These are phyloP conservation scores for Trichomalopsis sarcophagae DNA, from an alignment of 1,140 invertebrate species.

Conservation along the genomic window DNA sequence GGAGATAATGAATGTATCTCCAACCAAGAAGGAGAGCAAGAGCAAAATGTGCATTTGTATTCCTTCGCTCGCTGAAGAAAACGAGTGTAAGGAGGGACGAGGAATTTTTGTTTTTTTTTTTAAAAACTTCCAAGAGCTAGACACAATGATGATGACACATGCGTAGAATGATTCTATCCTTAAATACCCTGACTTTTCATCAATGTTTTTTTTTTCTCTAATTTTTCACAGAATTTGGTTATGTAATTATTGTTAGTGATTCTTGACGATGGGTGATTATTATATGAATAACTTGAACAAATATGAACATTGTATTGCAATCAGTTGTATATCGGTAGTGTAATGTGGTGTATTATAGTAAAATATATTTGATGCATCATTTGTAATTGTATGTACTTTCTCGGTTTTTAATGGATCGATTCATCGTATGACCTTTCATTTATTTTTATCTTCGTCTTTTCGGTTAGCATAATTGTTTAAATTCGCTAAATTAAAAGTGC, in stretches of 20 bases:
- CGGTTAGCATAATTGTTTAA: background rate
- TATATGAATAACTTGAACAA: slow-evolving; percentile 17
- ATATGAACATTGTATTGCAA: slow-evolving; percentile 25
- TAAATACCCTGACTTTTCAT: background rate
- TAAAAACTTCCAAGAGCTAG: slow-evolving; percentile 25
- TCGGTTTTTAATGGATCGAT: slow-evolving; percentile 10
- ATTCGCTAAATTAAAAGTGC: background rate
- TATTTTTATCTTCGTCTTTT: slow-evolving; percentile 14
- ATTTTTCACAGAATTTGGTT: slow-evolving; percentile 10
- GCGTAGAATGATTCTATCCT: slow-evolving; percentile 18
- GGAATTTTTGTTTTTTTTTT: slow-evolving; percentile 15
- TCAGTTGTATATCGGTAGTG: slow-evolving; percentile 3
- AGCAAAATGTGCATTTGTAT: slow-evolving; percentile 32
- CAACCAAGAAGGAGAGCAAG: background rate
- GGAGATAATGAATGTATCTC: background rate
- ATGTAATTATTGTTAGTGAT: slow-evolving; percentile 36
- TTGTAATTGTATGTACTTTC: slow-evolving; percentile 37
- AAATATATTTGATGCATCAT: slow-evolving; percentile 22
- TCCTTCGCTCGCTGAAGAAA: background rate
- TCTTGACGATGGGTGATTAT: slow-evolving; percentile 14
- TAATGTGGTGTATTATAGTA: slow-evolving; percentile 24
- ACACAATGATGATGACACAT: background rate
- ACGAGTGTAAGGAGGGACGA: background rate
- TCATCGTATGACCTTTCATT: slow-evolving; percentile 5
- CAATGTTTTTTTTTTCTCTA: slow-evolving; percentile 5